phyloP scores from a whole-genome alignment of 2,113 vertebrate genomes.

The Hydrochoerus hydrochaeris region DNA sequence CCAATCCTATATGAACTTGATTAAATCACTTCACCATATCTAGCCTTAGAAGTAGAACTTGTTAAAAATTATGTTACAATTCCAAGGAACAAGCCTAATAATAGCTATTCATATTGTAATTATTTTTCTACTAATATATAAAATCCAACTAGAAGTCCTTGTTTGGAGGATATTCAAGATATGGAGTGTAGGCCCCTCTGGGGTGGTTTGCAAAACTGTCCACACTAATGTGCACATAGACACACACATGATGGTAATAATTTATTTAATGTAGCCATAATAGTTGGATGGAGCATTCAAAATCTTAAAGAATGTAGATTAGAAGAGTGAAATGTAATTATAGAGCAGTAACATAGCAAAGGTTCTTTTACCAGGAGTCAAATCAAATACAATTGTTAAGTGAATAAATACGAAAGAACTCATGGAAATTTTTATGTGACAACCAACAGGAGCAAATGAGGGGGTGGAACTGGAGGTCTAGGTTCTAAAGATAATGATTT shows the following conservation, averaged over 20 bases:
- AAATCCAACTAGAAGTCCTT: not conserved
- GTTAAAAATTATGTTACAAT: not conserved
- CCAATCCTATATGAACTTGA: not conserved
- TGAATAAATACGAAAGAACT: not conserved
- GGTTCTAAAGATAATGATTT: not conserved
- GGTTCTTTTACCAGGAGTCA: not conserved
- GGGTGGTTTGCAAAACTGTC: not conserved
- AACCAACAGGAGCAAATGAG: not conserved
- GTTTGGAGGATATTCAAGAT: not conserved
- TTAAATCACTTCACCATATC: not conserved
- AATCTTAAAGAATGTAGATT: not conserved
- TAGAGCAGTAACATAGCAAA: not conserved
- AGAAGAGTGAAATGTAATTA: constrained; percentile 22
- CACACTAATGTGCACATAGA: not conserved
- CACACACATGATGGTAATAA: not conserved
- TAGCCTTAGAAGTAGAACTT: not conserved
- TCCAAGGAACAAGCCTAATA: not conserved
- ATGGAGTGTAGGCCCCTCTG: not conserved
- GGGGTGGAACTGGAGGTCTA: not conserved
- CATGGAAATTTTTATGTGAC: not conserved
- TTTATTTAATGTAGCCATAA: constrained; percentile 5
- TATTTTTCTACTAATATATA: constrained; percentile 1
- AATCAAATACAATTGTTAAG: not conserved
- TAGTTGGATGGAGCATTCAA: not conserved
- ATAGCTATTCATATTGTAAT: not conserved